These are phyloP conservation scores for Merops nubicus DNA, from an alignment of 2,113 vertebrate genomes.

Conservation along the genomic window DNA sequence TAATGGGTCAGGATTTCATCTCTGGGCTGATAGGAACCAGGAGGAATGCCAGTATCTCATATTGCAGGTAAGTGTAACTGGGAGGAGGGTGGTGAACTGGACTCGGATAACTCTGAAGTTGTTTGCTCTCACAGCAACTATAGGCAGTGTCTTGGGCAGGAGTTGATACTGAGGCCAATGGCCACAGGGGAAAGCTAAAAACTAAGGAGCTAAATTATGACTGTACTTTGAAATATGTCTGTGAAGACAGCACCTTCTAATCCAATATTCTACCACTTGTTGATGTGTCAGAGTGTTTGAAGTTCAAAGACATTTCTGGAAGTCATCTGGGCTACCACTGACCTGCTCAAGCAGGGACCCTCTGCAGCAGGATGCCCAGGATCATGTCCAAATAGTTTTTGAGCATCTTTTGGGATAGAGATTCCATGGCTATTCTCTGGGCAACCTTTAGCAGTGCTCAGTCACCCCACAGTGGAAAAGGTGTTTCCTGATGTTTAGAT, in stretches of 20 bases:
- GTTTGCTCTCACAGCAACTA: background rate
- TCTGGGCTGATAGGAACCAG: background rate
- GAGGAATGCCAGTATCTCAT: background rate
- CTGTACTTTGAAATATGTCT: background rate
- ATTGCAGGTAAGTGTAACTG: background rate
- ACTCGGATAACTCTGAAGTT: background rate
- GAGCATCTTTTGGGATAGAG: background rate
- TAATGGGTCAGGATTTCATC: background rate
- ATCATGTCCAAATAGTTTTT: background rate
- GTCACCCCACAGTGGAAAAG: background rate
- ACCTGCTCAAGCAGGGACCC: background rate
- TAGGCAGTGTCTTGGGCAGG: background rate
- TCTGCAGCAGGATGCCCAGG: background rate
- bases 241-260: background rate
- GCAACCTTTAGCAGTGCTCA: background rate
- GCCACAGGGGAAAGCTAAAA: background rate
- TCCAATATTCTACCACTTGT: fast-evolving
- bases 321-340: background rate
- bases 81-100: background rate
- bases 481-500: background rate
- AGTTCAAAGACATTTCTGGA: background rate
- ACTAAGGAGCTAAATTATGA: background rate
- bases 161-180: background rate
- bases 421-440: background rate
- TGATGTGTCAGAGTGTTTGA: background rate